phyloP scores from a whole-genome alignment of 2,797 vertebrate genomes.

The Clarias platycephalus region DNA sequence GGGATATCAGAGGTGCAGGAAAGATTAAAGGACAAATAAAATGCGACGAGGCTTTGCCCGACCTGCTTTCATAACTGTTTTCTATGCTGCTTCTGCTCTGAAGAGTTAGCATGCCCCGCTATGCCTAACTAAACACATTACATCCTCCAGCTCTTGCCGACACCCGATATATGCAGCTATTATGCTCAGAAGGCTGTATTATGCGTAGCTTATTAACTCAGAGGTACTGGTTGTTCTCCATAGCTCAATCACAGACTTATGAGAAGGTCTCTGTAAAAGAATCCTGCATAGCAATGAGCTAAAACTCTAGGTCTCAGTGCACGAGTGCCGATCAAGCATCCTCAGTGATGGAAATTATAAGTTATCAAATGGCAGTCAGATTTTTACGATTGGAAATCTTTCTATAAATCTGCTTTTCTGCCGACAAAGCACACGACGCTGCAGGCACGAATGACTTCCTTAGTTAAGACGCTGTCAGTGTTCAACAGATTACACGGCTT shows the following conservation, averaged over 20 bases:
- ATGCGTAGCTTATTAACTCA: constrained; percentile 21
- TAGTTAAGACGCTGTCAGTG: constrained; percentile 68
- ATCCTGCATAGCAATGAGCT: constrained; percentile 64
- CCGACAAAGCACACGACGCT: constrained; percentile 70
- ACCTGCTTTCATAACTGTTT: neutral
- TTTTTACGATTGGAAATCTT: constrained; percentile 66
- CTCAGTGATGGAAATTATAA: constrained; percentile 72
- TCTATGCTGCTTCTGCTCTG: neutral
- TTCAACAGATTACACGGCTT: constrained; percentile 70
- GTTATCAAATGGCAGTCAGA: constrained; percentile 60
- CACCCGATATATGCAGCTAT: constrained; percentile 16
- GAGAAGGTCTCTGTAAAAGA: constrained; percentile 47
- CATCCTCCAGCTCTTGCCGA: neutral
- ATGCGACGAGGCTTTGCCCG: neutral
- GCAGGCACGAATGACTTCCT: constrained; percentile 66
- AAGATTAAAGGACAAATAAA: constrained; percentile 1
- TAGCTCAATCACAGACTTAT: constrained; percentile 23
- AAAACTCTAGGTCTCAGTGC: constrained; percentile 21
- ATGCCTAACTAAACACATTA: constrained; percentile 19
- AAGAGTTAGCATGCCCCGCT: constrained; percentile 1
- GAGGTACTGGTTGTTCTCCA: constrained; percentile 21
- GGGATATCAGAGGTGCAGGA: neutral
- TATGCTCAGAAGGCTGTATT: constrained; percentile 17
- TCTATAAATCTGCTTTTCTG: constrained; percentile 70
- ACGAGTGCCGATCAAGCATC: constrained; percentile 25